A percentile compares a stretch with the other conserved stretches of the same genome.
phyloP scores from a whole-genome alignment of 1,140 invertebrate genomes.

The Bombus superbus region DNA sequence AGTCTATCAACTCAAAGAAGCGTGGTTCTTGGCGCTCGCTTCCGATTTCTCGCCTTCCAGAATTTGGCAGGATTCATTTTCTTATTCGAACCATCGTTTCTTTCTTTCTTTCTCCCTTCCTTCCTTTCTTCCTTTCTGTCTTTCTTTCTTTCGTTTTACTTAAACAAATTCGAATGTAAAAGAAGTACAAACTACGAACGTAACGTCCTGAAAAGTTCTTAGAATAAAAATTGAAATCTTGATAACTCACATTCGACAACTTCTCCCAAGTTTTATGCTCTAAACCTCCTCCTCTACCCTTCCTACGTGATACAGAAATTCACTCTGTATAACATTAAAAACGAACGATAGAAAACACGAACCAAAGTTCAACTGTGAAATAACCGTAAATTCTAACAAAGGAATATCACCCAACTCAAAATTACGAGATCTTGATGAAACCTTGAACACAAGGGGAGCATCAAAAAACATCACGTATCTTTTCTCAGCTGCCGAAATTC shows the following conservation, averaged over 20 bases:
- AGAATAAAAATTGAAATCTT: no score
- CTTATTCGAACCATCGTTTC: neutral
- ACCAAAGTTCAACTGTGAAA: neutral
- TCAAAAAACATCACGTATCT: no score
- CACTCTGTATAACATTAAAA: neutral
- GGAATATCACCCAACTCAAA: neutral
- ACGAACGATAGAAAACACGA: neutral
- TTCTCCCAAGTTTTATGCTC: neutral
- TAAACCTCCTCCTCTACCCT: neutral
- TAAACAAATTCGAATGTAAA: no score
- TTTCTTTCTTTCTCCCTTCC: neutral
- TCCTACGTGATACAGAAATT: neutral
- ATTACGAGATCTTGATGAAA: no score
- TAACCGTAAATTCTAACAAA: neutral
- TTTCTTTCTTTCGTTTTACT: neutral
- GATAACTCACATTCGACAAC: no score
- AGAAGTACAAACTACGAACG: no score
- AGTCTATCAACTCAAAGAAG: constrained; percentile 3
- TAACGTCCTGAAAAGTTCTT: no score
- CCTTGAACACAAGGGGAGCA: no score
- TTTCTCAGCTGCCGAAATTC: neutral
- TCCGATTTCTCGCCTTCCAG: neutral
- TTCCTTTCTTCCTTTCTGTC: neutral
- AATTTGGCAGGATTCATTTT: constrained; percentile 10
- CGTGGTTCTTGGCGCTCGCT: neutral